Evolutionary conservation across 1,140 invertebrate species (phyloP).

Genomic region (Pseudobourletiella spinata): DNA sequence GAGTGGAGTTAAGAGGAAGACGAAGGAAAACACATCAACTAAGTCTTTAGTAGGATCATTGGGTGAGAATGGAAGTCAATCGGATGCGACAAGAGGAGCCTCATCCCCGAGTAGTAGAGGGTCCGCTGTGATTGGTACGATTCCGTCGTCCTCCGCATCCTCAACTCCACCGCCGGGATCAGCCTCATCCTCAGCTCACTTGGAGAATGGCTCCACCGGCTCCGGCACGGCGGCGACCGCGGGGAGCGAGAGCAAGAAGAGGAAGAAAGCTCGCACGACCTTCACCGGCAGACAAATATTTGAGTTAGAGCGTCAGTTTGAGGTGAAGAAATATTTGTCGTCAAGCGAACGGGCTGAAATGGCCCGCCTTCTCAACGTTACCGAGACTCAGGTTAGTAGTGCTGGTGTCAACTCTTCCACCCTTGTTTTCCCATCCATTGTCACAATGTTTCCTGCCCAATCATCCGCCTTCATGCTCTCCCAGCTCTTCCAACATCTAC

Average conservation of each 20-base stretch:
- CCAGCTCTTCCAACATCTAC: too few relatives aligned
- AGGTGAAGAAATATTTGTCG: slow-evolving; percentile 90
- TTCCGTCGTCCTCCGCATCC: background rate
- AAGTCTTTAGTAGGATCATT: slow-evolving; percentile 11
- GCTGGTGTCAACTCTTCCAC: background rate
- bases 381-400: slow-evolving; percentile 84
- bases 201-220: slow-evolving; percentile 9
- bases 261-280: slow-evolving; percentile 90
- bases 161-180: background rate
- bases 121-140: background rate
- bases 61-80: slow-evolving; percentile 15
- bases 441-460: too few relatives aligned
- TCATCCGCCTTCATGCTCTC: too few relatives aligned
- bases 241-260: slow-evolving; percentile 56
- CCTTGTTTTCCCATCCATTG: too few relatives aligned
- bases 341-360: slow-evolving; percentile 89
- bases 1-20: slow-evolving; percentile 17
- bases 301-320: slow-evolving; percentile 90
- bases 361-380: slow-evolving; percentile 85
- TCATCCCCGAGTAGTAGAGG: background rate
- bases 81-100: slow-evolving; percentile 1
- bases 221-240: slow-evolving; percentile 20
- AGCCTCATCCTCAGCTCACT: background rate
- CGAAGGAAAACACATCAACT: slow-evolving; percentile 7
- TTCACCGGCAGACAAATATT: slow-evolving; percentile 93